Conservation (phyloP, 2,797 vertebrate species). For the Luscinia megarhynchos region DNA sequence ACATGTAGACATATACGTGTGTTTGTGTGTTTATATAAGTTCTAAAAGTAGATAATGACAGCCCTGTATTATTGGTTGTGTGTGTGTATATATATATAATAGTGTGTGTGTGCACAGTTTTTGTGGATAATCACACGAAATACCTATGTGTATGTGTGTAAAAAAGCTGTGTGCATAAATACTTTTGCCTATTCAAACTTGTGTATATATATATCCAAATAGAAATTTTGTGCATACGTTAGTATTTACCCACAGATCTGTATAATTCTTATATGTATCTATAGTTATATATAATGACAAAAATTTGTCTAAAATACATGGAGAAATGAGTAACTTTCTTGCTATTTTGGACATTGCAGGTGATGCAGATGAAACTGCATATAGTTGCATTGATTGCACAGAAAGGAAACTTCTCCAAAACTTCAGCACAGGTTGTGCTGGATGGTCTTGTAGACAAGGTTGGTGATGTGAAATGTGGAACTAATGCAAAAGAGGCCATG, state of each 20-base stretch:
- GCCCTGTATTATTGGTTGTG: background rate
- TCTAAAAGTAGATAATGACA: background rate
- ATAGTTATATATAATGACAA: background rate
- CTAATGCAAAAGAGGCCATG: slow-evolving; percentile 92
- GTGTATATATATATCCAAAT: background rate
- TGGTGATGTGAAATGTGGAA: slow-evolving; percentile 95
- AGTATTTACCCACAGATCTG: background rate
- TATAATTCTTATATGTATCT: background rate
- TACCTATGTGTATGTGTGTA: background rate
- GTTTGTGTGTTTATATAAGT: background rate
- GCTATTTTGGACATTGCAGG: slow-evolving; percentile 74
- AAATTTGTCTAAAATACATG: background rate
- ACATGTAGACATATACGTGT: background rate
- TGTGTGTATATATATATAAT: background rate
- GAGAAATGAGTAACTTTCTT: background rate
- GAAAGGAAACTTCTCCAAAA: slow-evolving; percentile 95
- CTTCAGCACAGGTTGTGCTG: slow-evolving; percentile 89
- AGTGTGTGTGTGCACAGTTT: background rate
- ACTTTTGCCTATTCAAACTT: background rate
- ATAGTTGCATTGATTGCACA: slow-evolving; percentile 90
- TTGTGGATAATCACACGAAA: background rate
- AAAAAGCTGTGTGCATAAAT: background rate
- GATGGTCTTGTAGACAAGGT: slow-evolving; percentile 96
- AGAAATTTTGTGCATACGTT: background rate
- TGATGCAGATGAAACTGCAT: slow-evolving; percentile 98